Evolutionary conservation across 2,113 vertebrate species (phyloP), one percentile per base, ranked within the genome.

Genomic region (Tricholaema leucomelas): DNA sequence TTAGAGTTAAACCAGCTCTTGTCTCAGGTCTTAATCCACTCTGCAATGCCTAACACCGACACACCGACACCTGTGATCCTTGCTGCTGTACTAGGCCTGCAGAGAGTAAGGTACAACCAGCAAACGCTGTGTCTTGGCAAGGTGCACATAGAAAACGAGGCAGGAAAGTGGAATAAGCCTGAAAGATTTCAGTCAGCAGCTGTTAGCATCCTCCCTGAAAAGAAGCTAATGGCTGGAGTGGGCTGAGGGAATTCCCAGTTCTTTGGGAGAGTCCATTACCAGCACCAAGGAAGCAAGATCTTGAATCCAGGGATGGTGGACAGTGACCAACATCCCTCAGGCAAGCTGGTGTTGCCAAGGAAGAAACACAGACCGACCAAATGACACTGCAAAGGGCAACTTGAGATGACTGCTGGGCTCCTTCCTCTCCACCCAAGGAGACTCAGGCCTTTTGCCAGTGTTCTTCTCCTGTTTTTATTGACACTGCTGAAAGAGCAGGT

Each of bases 101-200:
- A 8, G 65, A 65, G 48, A 15, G 67, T 0, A 3, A 55, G 60
- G 55, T 3, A 31, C 28, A 6, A 3, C 1, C 64, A 33, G 78
- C 58, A 46, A 40, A 31, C 6, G 72, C 50, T 30, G 2, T 9
- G 40, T 58, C 76, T 19, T 30, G 55, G 10, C 6, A 17, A 46
- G 27, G 50, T 1, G 42, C 55, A 9, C 0, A 1, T 5, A 23
- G 65, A 8, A 25, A 44, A 27, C 5, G 3, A 27, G 72, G 84
- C 18, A 78, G 91, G 46, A 15, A 30, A 59, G 8, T 0, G 30
- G 89, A 33, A 33, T 3, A 5, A 48, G 54, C 35, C 24, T 7
- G 8, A 28, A 75, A 67, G 52, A 50, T 23, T 4, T 40, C 35
- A 4, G 33, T 4, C 4, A 2, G 10, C 42, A 24, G 38, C 1